A percentile compares a stretch with the other conserved stretches of the same genome.
These are phyloP conservation scores for Lacanobia wlatinum DNA, from an alignment of 2,888 invertebrate genomes.

Conservation along the genomic window DNA sequence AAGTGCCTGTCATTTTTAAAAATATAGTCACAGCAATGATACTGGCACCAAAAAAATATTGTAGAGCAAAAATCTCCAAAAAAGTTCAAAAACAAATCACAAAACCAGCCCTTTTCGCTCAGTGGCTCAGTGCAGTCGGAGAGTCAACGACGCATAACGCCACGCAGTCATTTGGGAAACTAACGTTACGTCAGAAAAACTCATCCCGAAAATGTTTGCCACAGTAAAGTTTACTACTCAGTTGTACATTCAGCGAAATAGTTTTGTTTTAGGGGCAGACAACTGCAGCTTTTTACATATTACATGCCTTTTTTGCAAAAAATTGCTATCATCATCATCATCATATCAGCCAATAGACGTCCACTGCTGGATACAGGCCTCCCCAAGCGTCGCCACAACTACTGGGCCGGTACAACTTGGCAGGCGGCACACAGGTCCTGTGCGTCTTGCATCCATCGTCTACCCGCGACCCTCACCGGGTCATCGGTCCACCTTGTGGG, in stretches of 20 bases:
- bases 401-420: no score
- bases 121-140: constrained; percentile 28
- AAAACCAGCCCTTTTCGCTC: constrained; percentile 15
- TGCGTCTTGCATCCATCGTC: no score
- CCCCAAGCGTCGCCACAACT: no score
- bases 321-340: no score
- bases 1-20: no score
- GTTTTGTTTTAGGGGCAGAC: not conserved
- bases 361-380: no score
- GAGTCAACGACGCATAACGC: constrained; percentile 55
- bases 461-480: no score
- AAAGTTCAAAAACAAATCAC: not conserved
- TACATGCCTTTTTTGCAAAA: no score
- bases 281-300: not conserved
- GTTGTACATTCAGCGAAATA: constrained; percentile 26
- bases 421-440: no score
- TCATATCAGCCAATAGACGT: no score
- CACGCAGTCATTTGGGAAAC: constrained; percentile 59
- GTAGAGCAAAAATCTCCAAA: not conserved
- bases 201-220: constrained; percentile 40
- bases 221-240: constrained; percentile 39
- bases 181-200: constrained; percentile 51
- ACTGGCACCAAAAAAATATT: not conserved
- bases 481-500: no score
- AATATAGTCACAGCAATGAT: not conserved